Base-by-base conservation (phyloP, 2,888 invertebrate species). In the Apamea epomidion region DNA sequence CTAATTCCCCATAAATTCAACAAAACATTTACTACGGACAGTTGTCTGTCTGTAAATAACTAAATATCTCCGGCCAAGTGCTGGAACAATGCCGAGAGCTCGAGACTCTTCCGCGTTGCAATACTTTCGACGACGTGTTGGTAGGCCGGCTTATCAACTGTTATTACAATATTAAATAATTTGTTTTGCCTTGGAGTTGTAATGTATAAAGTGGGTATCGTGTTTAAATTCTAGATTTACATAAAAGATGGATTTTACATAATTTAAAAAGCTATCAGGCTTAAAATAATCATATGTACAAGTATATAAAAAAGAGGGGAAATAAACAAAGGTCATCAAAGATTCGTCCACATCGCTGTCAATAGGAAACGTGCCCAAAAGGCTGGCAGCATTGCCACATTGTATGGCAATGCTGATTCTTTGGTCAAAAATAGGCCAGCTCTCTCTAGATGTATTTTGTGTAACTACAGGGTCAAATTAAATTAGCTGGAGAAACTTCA, bases 51-150 rank as follows among this genome's bases (percentile, higher is more conserved):
- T 88, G 84, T 70, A 81, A 84, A 84, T 81, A 81, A 48, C 65
- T 91, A 92, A 92, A 93, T 91, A 91, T 87, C 85, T 87, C 80
- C 74, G 81, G 16, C 82, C 60, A 83, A 82, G 82, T 78, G 85
- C 91, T 93, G 93, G 93, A 93, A 93, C 91, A 91, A 92, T 92
- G 93, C 92, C 92, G 91, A 92, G 91, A 32, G 25, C 7, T 8
- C 16, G 48, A 85, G 37, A 12, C 45, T 58, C 82, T 90, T 90
- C 91, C 91, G 89, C 80, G 84, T 89, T 83, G 81, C 76, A 86
- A 76, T 81, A 82, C 72, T 79, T 81, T 83, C 68, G 70, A 76
- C 74, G 51, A 64, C 58, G 68, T 76, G 84, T 86, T 70, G 75
- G 86, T 82, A 91, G 90, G 88, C 58, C 79, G 74, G 14, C 62